These are phyloP conservation scores for Pocillopora damicornis DNA, from an alignment of 64 coral and sea anemone species.

Conservation along the genomic window DNA sequence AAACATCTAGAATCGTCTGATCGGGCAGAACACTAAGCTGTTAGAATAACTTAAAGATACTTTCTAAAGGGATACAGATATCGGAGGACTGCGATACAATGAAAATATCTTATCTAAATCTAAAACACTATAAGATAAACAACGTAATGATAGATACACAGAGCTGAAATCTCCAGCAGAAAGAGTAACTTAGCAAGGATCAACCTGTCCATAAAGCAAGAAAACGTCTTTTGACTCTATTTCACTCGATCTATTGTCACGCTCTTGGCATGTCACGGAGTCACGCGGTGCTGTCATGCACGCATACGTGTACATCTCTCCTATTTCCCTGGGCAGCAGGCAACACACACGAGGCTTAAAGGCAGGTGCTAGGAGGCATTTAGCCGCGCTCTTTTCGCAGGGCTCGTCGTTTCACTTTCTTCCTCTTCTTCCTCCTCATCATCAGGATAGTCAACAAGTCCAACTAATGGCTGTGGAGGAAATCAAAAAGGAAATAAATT, in stretches of 20 bases:
- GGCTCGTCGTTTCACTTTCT: constrained; percentile 50
- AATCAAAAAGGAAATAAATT: background rate
- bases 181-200: background rate
- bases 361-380: constrained; percentile 72
- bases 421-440: constrained; percentile 97
- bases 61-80: too few species aligned
- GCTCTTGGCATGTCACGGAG: background rate
- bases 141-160: too few species aligned
- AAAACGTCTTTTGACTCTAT: background rate
- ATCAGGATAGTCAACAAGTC: constrained; percentile 92
- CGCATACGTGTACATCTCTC: background rate
- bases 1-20: too few species aligned
- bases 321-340: background rate
- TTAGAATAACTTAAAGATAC: too few species aligned
- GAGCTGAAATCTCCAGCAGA: background rate
- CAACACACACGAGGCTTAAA: background rate
- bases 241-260: background rate
- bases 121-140: too few species aligned
- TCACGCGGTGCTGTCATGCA: background rate
- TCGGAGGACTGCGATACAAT: too few species aligned
- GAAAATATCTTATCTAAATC: too few species aligned
- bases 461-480: constrained; percentile 63
- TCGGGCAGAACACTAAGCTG: too few species aligned
- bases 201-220: background rate
- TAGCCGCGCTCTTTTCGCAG: constrained; percentile 90